These are phyloP conservation scores for Drosophila parvula DNA, from an alignment of 1,140 invertebrate species.

Conservation along the genomic window DNA sequence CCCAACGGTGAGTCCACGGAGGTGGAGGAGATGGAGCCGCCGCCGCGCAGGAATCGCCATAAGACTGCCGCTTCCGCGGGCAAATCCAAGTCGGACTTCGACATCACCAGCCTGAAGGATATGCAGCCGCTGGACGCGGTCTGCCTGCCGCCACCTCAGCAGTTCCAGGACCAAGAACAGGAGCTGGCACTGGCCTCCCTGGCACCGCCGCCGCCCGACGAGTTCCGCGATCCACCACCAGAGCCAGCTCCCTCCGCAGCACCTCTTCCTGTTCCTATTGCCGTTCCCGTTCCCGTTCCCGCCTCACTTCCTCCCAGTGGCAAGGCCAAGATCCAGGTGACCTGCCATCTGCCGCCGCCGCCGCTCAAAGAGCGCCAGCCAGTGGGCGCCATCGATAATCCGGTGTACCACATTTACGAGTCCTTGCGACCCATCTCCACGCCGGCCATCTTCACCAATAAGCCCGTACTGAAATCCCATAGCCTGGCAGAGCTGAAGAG, in stretches of 20 bases:
- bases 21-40: slow-evolving; percentile 74
- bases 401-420: slow-evolving; percentile 92
- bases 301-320: slow-evolving; percentile 14
- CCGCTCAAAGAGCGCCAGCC: slow-evolving; percentile 75
- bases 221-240: slow-evolving; percentile 87
- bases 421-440: slow-evolving; percentile 84
- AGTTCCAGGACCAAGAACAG: slow-evolving; percentile 90
- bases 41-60: slow-evolving; percentile 62
- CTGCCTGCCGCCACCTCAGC: slow-evolving; percentile 91
- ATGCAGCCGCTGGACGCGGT: slow-evolving; percentile 90
- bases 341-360: slow-evolving; percentile 46
- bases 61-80: slow-evolving; percentile 21
- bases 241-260: slow-evolving; percentile 48
- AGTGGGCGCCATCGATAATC: slow-evolving; percentile 87
- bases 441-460: slow-evolving; percentile 84
- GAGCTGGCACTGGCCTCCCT: slow-evolving; percentile 39
- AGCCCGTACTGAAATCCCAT: slow-evolving; percentile 86
- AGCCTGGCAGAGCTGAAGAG: slow-evolving; percentile 86
- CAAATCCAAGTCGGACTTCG: slow-evolving; percentile 85
- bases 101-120: slow-evolving; percentile 85
- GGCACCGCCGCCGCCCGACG: slow-evolving; percentile 88
- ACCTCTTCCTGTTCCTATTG: neutral
- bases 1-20: slow-evolving; percentile 80
- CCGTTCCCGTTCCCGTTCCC: neutral
- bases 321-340: slow-evolving; percentile 45